Conservation (phyloP, 2,113 vertebrate species). For the Grallaria varia region DNA sequence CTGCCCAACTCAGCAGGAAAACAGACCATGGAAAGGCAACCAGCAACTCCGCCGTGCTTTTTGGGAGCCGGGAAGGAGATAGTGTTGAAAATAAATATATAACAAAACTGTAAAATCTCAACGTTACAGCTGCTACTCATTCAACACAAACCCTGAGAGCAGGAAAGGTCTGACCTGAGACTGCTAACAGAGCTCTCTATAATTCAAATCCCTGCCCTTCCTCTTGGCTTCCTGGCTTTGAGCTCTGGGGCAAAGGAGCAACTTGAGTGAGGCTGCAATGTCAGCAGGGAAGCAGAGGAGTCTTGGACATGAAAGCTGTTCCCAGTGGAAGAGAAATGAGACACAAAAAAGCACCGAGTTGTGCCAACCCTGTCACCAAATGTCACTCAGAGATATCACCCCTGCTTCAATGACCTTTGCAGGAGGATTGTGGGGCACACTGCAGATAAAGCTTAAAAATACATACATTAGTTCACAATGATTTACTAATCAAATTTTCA, state of each 20-base stretch:
- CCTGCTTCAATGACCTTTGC: neutral
- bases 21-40: neutral
- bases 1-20: constrained; percentile 3
- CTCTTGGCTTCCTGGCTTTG: neutral
- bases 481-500: neutral
- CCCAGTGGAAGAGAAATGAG: neutral
- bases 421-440: neutral
- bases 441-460: neutral
- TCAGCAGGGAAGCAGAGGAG: neutral
- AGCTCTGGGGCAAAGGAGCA: neutral
- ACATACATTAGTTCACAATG: neutral
- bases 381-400: neutral
- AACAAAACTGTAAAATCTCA: neutral
- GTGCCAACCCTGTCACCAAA: neutral
- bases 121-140: neutral
- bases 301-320: neutral
- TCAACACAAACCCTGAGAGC: neutral
- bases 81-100: neutral
- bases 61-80: neutral
- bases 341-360: neutral
- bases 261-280: neutral
- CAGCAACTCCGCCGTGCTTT: neutral
- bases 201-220: neutral
- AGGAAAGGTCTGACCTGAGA: neutral
- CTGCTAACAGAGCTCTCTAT: neutral